Evolutionary conservation across 2,113 vertebrate species (phyloP).

Genomic region (Pseudopipra pipra): DNA sequence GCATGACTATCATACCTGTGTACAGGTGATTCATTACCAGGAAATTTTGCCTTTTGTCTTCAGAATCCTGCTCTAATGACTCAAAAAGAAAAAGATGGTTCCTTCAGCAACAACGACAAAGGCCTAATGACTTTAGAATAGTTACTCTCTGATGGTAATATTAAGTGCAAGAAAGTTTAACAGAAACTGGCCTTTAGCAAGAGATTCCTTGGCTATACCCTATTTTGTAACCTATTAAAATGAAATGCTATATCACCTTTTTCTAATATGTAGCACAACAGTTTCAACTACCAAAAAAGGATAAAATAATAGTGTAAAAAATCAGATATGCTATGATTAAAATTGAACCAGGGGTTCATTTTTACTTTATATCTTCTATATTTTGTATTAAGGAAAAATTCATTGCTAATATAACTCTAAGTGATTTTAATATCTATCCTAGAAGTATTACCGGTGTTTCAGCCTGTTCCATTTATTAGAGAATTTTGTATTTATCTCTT

Average conservation of each 20-base stretch:
- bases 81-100: not conserved
- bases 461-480: slow-evolving; percentile 64
- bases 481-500: slow-evolving; percentile 61
- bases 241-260: not conserved
- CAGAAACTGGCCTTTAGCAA: not conserved
- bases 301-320: not conserved
- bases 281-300: not conserved
- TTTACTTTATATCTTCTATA: not conserved
- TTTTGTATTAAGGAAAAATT: slow-evolving; percentile 38
- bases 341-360: not conserved
- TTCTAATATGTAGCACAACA: not conserved
- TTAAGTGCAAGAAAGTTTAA: not conserved
- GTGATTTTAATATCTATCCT: slow-evolving; percentile 65
- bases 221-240: not conserved
- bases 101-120: not conserved
- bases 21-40: not conserved
- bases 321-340: not conserved
- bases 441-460: slow-evolving; percentile 47
- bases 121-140: not conserved
- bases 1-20: not conserved
- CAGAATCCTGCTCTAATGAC: not conserved
- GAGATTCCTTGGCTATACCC: not conserved
- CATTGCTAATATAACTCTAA: slow-evolving; percentile 33
- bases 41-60: not conserved
- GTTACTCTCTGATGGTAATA: not conserved